Base-by-base conservation (phyloP, 1,140 invertebrate genomes). In the Rhynchophorus ferrugineus region DNA sequence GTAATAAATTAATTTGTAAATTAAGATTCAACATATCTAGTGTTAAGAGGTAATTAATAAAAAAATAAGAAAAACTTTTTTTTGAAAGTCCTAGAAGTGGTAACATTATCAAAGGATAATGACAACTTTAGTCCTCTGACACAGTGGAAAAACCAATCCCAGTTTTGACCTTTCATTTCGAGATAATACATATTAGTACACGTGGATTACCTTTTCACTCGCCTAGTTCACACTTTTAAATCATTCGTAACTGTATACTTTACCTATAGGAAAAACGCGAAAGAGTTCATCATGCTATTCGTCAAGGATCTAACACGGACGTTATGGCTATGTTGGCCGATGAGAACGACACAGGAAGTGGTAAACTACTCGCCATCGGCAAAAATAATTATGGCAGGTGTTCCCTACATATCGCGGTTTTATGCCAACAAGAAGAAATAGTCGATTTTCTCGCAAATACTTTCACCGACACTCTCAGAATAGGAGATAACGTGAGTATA, bases 401-500 rank as follows among this genome's bases (percentile, higher is more conserved):
- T 43, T 76, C 86, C 0, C 68, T 94, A 1, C 91, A 95, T 59
- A 76, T 92, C 14, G 89, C 90, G 0, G 83, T 92, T 3, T 69
- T 95, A 2, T 80, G 80, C 22, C 85, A 91, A 63, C 78, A 87
- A 45, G 81, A 85, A 54, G 79, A 87, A 33, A 79, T 91, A 20
- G 86, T 89, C 2, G 75, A 81, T 42, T 80, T 81, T 56, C 72
- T 94, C 33, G 84, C 83, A 0, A 77, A 78, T 53, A 77, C 72
- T 3, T 89, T 82, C 66, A 81, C 86, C 0, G 80, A 85, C 54
- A 78, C 85, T 0, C 63, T 93, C 8, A 74, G 78, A 37, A 75
- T 87, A 37, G 85, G 86, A 0, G 91, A 95, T 67, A 92, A 93
- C 71, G 89, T 93, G 72, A 82, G 81, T 72, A 41, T 16, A 48